Evolutionary conservation across 2,888 invertebrate species (phyloP).

Genomic region (Darwinula stevensoni): DNA sequence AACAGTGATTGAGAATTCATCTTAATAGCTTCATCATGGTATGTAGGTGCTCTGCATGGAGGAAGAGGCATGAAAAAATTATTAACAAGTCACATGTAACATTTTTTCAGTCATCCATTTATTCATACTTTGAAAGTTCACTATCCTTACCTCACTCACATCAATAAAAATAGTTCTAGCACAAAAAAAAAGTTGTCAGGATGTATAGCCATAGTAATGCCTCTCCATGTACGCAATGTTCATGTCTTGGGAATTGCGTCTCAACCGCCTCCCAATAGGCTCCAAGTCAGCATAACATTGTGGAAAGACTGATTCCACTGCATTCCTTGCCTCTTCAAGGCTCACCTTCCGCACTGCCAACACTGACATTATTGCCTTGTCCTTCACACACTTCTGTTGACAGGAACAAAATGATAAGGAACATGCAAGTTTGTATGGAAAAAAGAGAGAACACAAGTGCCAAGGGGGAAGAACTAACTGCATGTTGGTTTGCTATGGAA

Average conservation of each 20-base stretch:
- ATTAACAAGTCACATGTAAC: too few relatives aligned
- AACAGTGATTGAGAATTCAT: too few relatives aligned
- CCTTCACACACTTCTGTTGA: slow-evolving; percentile 53
- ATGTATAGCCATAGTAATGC: slow-evolving; percentile 41
- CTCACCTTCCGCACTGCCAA: slow-evolving; percentile 39
- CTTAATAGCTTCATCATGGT: too few relatives aligned
- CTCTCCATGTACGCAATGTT: slow-evolving; percentile 41
- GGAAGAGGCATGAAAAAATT: too few relatives aligned
- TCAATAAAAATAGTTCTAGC: too few relatives aligned
- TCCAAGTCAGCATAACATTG: slow-evolving; percentile 76
- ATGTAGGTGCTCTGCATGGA: too few relatives aligned
- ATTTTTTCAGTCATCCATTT: too few relatives aligned
- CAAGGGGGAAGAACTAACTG: slow-evolving; percentile 14
- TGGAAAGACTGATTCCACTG: slow-evolving; percentile 59
- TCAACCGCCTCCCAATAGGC: slow-evolving; percentile 36
- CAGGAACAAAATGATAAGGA: not conserved
- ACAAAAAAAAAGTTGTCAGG: too few relatives aligned
- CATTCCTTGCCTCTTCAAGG: slow-evolving; percentile 33
- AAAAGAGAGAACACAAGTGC: not conserved
- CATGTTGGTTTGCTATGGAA: slow-evolving; percentile 40
- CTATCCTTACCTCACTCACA: too few relatives aligned
- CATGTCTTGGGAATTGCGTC: slow-evolving; percentile 37
- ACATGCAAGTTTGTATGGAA: not conserved
- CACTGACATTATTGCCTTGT: slow-evolving; percentile 55
- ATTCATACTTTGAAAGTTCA: too few relatives aligned